These are phyloP conservation scores for Petrosia ficiformis DNA, from an alignment of 37 sponge, comb jelly and placozoan genomes.

Conservation along the genomic window DNA sequence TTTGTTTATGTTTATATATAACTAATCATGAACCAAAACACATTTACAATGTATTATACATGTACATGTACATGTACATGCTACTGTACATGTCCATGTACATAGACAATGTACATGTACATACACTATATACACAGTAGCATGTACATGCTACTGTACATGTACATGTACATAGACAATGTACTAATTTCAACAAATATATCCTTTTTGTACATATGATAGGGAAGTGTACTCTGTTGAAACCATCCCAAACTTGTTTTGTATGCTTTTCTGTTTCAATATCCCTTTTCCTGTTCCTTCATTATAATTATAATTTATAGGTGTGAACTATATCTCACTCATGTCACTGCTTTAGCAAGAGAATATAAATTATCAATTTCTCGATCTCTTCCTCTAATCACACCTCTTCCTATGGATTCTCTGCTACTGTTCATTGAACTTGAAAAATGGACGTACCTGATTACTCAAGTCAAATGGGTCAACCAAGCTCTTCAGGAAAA, in stretches of 20 bases:
- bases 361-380: slow-evolving; percentile 19
- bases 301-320: slow-evolving; percentile 8
- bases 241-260: too few species aligned
- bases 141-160: background rate
- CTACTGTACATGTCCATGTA: background rate
- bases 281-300: slow-evolving; percentile 8
- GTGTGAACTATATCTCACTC: slow-evolving; percentile 36
- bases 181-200: too few species aligned
- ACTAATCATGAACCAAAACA: too few species aligned
- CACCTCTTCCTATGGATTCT: slow-evolving; percentile 29
- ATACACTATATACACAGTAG: background rate
- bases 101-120: background rate
- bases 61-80: background rate
- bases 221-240: too few species aligned
- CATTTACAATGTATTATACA: background rate
- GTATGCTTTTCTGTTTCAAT: too few species aligned
- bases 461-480: background rate
- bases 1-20: too few species aligned
- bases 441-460: slow-evolving; percentile 25
- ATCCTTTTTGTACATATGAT: too few species aligned
- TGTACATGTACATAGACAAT: slow-evolving; percentile 3
- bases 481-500: slow-evolving; percentile 14
- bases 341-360: slow-evolving; percentile 18
- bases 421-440: slow-evolving; percentile 27
- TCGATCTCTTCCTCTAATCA: slow-evolving; percentile 36